Conservation (phyloP, 2,113 vertebrate species). For the Xiphophorus maculatus region DNA sequence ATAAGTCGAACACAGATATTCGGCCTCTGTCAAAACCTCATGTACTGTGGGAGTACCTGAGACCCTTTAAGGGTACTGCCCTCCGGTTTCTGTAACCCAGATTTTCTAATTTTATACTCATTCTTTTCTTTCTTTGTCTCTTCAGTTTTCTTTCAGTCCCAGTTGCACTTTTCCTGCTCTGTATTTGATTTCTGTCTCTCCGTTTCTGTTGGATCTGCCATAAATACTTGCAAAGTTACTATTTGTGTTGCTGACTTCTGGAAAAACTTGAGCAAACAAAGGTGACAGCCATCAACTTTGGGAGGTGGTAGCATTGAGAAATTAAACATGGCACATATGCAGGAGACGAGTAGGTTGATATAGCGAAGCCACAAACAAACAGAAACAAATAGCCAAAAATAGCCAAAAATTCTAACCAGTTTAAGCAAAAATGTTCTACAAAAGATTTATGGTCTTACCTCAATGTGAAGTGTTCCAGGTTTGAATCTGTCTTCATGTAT, state of each 20-base stretch:
- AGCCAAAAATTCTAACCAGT: conserved; percentile 7
- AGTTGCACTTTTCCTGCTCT: conserved; percentile 21
- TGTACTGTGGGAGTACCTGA: conserved; percentile 26
- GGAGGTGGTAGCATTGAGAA: conserved; percentile 45
- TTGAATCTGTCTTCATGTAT: conserved; percentile 82
- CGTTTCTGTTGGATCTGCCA: conserved; percentile 22
- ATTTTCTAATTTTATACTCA: conserved; percentile 9
- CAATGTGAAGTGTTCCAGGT: conserved; percentile 86
- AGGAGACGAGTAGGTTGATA: conserved; percentile 21
- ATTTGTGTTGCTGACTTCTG: conserved; percentile 71
- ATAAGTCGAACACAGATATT: not conserved
- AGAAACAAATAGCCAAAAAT: conserved; percentile 14
- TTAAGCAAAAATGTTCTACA: not conserved
- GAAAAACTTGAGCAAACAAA: conserved; percentile 68
- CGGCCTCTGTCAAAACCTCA: conserved; percentile 13
- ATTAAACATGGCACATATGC: conserved; percentile 31
- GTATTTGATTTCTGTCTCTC: conserved; percentile 56
- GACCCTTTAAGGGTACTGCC: conserved; percentile 3
- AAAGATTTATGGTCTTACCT: conserved; percentile 71
- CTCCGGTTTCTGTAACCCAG: conserved; percentile 1
- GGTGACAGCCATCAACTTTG: conserved; percentile 67
- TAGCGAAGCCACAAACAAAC: conserved; percentile 22
- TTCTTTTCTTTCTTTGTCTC: conserved; percentile 16
- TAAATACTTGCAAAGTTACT: conserved; percentile 68
- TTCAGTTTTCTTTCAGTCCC: conserved; percentile 10